A percentile compares a stretch with the other conserved stretches of the same genome.
Conservation (phyloP, 2,888 invertebrate genomes). For the Tachina fera region DNA sequence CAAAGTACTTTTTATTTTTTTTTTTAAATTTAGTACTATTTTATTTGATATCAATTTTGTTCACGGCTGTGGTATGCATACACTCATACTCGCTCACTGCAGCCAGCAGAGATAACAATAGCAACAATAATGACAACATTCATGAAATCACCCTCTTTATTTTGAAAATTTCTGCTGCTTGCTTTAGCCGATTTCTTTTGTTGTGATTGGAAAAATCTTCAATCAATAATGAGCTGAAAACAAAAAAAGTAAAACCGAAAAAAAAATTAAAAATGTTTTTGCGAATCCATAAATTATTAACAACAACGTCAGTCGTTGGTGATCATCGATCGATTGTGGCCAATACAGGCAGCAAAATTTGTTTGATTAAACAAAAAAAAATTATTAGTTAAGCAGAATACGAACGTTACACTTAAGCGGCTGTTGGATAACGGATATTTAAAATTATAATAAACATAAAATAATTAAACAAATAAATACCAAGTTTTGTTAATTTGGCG, state of each 20-base stretch:
- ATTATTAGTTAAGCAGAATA: slow-evolving; percentile 37
- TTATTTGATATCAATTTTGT: no score
- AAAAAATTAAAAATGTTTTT: slow-evolving; percentile 55
- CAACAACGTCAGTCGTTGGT: slow-evolving; percentile 62
- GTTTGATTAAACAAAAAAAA: slow-evolving; percentile 24
- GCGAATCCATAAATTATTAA: slow-evolving; percentile 66
- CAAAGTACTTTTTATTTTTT: no score
- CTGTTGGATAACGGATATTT: slow-evolving; percentile 2
- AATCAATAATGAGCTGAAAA: slow-evolving; percentile 57
- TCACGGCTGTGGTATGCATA: no score
- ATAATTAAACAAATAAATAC: slow-evolving; percentile 20
- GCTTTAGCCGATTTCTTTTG: slow-evolving; percentile 56
- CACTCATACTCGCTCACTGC: background rate
- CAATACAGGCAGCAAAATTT: slow-evolving; percentile 45
- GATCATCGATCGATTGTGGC: slow-evolving; percentile 61
- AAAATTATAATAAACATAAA: slow-evolving; percentile 13
- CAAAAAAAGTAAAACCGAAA: slow-evolving; percentile 34
- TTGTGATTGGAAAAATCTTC: slow-evolving; percentile 67
- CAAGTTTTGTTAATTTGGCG: no score
- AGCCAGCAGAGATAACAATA: background rate
- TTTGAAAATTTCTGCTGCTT: slow-evolving; percentile 36
- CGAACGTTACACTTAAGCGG: slow-evolving; percentile 12
- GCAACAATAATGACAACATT: slow-evolving; percentile 30
- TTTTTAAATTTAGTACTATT: no score
- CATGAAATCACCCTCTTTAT: slow-evolving; percentile 40